Percentiles rank a stretch among this genome's conserved stretches.
Evolutionary conservation across 2,113 vertebrate genomes (phyloP).

Genomic region (Megaleporinus macrocephalus): DNA sequence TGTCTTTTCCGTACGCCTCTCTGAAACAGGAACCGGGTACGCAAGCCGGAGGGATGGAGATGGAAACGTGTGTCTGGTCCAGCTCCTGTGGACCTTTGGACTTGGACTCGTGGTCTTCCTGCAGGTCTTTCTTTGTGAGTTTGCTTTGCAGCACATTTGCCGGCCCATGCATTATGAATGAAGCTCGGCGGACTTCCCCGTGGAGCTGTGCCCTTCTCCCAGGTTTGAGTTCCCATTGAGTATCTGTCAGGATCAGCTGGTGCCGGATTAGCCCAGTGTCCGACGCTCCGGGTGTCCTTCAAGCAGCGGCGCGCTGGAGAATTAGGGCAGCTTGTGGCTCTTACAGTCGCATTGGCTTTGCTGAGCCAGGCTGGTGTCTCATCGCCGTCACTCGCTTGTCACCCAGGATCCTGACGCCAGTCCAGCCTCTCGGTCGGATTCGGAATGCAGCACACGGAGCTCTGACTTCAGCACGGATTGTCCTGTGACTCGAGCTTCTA

Average conservation of each 20-base stretch:
- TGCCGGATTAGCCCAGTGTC: slow-evolving; percentile 70
- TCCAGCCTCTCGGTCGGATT: not conserved
- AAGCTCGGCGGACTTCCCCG: not conserved
- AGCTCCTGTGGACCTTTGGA: not conserved
- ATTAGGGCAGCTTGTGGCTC: slow-evolving; percentile 50
- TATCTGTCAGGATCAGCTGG: slow-evolving; percentile 67
- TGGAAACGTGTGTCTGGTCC: not conserved
- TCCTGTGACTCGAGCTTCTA: not conserved
- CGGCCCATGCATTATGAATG: not conserved
- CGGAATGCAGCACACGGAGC: not conserved
- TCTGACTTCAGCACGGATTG: too few species aligned
- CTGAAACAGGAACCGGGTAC: not conserved
- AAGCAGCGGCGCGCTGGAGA: slow-evolving; percentile 43
- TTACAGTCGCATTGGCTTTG: slow-evolving; percentile 34
- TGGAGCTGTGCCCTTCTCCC: slow-evolving; percentile 43
- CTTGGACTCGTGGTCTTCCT: not conserved
- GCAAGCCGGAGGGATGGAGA: not conserved
- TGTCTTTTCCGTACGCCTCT: not conserved
- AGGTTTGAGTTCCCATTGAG: slow-evolving; percentile 51
- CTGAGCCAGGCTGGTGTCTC: slow-evolving; percentile 23
- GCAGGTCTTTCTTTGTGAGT: not conserved
- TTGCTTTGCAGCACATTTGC: slow-evolving; percentile 8
- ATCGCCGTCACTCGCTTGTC: slow-evolving; percentile 15
- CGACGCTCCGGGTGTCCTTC: slow-evolving; percentile 50
- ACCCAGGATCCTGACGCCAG: not conserved